These are phyloP conservation scores for Forficula auricularia DNA, from an alignment of 1,140 invertebrate genomes.

Conservation along the genomic window DNA sequence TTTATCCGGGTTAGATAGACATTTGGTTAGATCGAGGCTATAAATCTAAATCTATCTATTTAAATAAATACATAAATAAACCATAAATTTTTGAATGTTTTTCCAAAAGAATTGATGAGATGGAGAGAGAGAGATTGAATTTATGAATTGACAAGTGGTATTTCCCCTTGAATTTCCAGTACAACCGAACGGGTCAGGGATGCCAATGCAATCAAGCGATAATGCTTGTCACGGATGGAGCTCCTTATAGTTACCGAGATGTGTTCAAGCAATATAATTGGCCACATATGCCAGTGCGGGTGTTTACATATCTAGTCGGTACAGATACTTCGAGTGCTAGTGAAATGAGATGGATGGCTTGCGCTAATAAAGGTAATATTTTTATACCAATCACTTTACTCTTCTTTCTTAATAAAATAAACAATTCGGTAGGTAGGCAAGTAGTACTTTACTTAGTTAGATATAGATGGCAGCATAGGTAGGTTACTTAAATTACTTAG, in stretches of 20 bases:
- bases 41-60: too few relatives aligned
- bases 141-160: too few relatives aligned
- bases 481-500: too few relatives aligned
- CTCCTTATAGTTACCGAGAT: conserved; percentile 57
- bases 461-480: too few relatives aligned
- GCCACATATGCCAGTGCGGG: conserved; percentile 74
- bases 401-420: conserved; percentile 2
- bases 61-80: too few relatives aligned
- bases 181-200: conserved; percentile 61
- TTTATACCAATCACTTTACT: not conserved
- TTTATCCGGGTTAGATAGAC: too few relatives aligned
- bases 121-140: too few relatives aligned
- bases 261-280: conserved; percentile 76
- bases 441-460: too few relatives aligned
- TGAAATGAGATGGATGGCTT: conserved; percentile 85
- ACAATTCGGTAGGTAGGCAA: not conserved
- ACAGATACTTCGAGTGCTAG: conserved; percentile 69
- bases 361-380: conserved; percentile 86
- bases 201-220: conserved; percentile 95
- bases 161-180: too few relatives aligned
- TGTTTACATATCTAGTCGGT: conserved; percentile 93
- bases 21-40: too few relatives aligned
- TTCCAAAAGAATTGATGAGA: too few relatives aligned
- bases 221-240: conserved; percentile 85
- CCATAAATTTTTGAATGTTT: too few relatives aligned